These are phyloP conservation scores for Rhinopithecus roxellana DNA, from an alignment of 2,113 vertebrate species.

Conservation along the genomic window DNA sequence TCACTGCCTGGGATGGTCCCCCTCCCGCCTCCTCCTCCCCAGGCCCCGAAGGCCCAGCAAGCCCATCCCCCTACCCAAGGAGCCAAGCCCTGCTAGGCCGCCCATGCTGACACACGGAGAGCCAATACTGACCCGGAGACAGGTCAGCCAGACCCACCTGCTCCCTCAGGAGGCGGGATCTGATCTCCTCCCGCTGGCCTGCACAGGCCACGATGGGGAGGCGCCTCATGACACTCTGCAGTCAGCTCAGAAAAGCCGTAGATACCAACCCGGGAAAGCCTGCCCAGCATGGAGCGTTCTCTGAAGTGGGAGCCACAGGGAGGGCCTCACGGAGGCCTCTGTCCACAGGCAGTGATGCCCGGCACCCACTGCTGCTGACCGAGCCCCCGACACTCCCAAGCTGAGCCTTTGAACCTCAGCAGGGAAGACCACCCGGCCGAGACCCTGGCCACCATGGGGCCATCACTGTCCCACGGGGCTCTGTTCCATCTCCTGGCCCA, in stretches of 20 bases:
- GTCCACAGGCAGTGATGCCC: neutral
- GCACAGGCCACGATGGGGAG: rapidly evolving
- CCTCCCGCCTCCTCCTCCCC: no score
- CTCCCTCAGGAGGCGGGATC: neutral
- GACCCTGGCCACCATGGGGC: neutral
- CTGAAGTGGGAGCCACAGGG: neutral
- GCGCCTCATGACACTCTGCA: neutral
- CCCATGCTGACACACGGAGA: rapidly evolving
- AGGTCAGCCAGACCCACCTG: neutral
- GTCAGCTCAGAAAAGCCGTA: neutral
- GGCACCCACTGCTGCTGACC: no score
- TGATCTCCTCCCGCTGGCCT: rapidly evolving
- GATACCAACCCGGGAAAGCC: rapidly evolving
- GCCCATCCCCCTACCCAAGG: neutral
- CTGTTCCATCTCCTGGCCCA: no score
- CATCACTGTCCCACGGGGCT: rapidly evolving
- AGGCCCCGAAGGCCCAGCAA: neutral
- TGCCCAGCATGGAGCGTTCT: neutral
- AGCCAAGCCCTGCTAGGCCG: rapidly evolving
- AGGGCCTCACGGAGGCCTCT: neutral
- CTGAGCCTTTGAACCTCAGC: neutral
- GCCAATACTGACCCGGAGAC: neutral
- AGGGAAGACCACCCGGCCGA: neutral
- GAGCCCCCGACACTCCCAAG: neutral
- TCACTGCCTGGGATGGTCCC: neutral